These are phyloP conservation scores for Equus quagga DNA, from an alignment of 2,113 vertebrate species.

Conservation along the genomic window DNA sequence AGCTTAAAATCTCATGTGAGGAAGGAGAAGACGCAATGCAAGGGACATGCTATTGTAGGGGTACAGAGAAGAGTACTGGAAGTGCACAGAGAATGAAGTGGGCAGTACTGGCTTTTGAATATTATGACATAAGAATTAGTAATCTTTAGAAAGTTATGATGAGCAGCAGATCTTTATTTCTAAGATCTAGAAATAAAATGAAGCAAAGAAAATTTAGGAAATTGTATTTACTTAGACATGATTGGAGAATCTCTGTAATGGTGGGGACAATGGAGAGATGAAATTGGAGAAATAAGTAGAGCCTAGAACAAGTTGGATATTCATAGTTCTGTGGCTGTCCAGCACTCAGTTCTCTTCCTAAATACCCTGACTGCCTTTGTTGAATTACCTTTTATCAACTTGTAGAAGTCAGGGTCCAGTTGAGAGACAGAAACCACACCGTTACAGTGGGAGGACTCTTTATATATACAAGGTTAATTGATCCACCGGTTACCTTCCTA, in stretches of 20 bases:
- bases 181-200: constrained; percentile 10
- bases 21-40: not conserved
- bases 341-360: not conserved
- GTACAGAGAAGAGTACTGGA: too few relatives aligned
- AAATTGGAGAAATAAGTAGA: not conserved
- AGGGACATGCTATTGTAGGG: not conserved
- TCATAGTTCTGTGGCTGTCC: not conserved
- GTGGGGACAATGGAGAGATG: not conserved
- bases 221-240: not conserved
- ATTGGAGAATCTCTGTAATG: not conserved
- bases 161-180: not conserved
- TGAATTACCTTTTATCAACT: not conserved
- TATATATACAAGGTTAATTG: not conserved
- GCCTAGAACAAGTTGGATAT: not conserved
- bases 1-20: not conserved
- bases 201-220: not conserved
- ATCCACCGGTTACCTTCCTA: not conserved
- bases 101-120: not conserved
- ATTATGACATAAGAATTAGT: not conserved
- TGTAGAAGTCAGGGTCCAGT: not conserved
- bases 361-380: not conserved
- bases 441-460: not conserved
- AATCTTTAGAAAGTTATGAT: not conserved
- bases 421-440: not conserved
- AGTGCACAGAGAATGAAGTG: not conserved